phyloP scores from a whole-genome alignment of 2,888 invertebrate genomes.

The Chalcis sispes region DNA sequence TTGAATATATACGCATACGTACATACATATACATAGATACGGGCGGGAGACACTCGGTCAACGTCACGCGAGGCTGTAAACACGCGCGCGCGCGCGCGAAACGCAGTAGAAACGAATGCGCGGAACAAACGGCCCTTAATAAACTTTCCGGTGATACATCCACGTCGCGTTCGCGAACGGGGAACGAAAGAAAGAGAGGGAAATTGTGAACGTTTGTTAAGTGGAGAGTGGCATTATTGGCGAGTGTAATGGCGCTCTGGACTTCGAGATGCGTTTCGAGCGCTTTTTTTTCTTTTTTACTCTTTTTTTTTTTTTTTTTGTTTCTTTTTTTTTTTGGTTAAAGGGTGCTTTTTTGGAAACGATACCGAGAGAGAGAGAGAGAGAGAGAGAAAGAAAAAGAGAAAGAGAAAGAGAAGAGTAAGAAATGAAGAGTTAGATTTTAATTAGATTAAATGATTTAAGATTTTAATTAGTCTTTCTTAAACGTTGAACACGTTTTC shows the following conservation, averaged over 20 bases:
- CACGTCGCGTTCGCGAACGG: constrained; percentile 22
- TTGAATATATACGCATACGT: neutral
- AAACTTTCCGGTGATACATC: constrained; percentile 43
- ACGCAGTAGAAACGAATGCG: constrained; percentile 11
- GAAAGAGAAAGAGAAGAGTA: too few species aligned
- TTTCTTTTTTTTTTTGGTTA: neutral
- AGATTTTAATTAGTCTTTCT: too few species aligned
- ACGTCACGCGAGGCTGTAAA: constrained; percentile 39
- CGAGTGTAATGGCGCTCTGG: too few species aligned
- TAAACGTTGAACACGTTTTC: too few species aligned
- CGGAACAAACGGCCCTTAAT: constrained; percentile 47
- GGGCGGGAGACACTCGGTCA: constrained; percentile 30
- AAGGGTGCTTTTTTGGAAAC: too few species aligned
- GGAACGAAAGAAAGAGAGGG: neutral
- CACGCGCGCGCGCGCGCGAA: constrained; percentile 21
- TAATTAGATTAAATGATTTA: too few species aligned
- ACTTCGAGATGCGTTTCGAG: too few species aligned
- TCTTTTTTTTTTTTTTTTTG: neutral
- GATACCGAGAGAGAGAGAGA: too few species aligned
- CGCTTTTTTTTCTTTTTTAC: too few species aligned
- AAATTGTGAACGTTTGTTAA: neutral
- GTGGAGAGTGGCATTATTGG: neutral
- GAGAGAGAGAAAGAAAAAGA: too few species aligned
- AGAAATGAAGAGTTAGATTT: too few species aligned
- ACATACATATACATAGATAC: neutral